Percentiles rank a stretch among this genome's conserved stretches.
Conservation (phyloP, 2,888 invertebrate genomes). For the Platycheirus albimanus region DNA sequence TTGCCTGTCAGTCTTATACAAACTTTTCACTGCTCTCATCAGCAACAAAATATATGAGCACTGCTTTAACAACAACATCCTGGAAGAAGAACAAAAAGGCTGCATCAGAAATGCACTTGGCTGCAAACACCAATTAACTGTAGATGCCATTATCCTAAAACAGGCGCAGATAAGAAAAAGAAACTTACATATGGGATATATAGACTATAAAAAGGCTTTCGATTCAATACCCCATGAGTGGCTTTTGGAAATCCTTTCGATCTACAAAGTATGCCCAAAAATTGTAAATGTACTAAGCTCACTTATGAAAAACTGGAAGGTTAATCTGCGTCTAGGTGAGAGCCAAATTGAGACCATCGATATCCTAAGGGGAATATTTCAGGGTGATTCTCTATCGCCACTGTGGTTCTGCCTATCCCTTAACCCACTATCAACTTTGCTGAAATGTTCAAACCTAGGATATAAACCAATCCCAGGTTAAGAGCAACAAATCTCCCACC, state of each 20-base stretch:
- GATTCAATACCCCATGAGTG: too few species aligned
- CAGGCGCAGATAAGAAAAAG: background rate
- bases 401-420: background rate
- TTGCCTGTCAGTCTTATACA: too few species aligned
- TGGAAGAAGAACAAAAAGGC: slow-evolving; percentile 17
- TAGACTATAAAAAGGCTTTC: background rate
- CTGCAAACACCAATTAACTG: slow-evolving; percentile 6
- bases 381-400: background rate
- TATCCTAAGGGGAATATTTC: background rate
- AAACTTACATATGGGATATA: too few species aligned
- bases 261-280: too few species aligned
- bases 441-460: background rate
- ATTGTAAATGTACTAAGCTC: too few species aligned
- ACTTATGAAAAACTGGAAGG: too few species aligned
- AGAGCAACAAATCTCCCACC: background rate
- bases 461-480: background rate
- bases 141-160: slow-evolving; percentile 8
- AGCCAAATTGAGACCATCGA: too few species aligned
- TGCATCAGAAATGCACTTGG: slow-evolving; percentile 6
- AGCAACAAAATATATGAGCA: slow-evolving; percentile 5
- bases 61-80: slow-evolving; percentile 5
- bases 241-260: too few species aligned
- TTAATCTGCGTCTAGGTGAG: too few species aligned
- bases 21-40: slow-evolving; percentile 6
- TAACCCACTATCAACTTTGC: background rate